phyloP scores from a whole-genome alignment of 2,113 vertebrate genomes.

The Pseudolaguvia tuberculata region DNA sequence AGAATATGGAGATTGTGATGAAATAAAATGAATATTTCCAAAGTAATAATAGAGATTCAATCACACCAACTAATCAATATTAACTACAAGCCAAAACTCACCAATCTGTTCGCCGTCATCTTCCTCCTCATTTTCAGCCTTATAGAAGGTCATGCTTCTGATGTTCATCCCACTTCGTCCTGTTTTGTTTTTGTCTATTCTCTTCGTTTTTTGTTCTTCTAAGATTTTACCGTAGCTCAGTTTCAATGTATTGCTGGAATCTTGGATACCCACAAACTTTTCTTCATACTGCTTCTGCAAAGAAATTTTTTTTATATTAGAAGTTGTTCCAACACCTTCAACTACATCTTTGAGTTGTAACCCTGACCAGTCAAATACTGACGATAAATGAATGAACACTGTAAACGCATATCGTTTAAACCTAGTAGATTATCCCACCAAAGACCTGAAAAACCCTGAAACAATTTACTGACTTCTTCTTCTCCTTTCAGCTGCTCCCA shows the following conservation, averaged over 20 bases:
- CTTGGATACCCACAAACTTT: constrained; percentile 69
- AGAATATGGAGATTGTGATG: not conserved
- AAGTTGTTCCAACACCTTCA: no score
- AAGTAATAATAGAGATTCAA: not conserved
- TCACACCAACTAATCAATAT: not conserved
- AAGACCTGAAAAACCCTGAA: no score
- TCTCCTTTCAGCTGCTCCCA: no score
- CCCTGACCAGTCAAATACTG: no score
- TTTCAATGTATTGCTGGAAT: constrained; percentile 34
- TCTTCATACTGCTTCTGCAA: constrained; percentile 72
- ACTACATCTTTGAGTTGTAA: no score
- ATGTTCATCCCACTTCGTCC: constrained; percentile 63
- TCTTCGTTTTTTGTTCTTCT: constrained; percentile 26
- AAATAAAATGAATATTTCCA: not conserved
- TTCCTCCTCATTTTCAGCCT: constrained; percentile 72
- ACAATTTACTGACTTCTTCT: no score
- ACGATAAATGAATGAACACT: no score
- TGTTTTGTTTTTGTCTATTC: constrained; percentile 28
- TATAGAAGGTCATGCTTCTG: constrained; percentile 79
- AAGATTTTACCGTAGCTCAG: constrained; percentile 10
- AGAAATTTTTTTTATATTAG: not conserved
- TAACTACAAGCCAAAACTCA: constrained; percentile 57
- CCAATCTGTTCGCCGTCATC: constrained; percentile 68
- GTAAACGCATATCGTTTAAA: no score
- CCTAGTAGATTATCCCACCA: no score